Conservation (phyloP, 1,140 invertebrate species). For the Drosophila lacteicornis region DNA sequence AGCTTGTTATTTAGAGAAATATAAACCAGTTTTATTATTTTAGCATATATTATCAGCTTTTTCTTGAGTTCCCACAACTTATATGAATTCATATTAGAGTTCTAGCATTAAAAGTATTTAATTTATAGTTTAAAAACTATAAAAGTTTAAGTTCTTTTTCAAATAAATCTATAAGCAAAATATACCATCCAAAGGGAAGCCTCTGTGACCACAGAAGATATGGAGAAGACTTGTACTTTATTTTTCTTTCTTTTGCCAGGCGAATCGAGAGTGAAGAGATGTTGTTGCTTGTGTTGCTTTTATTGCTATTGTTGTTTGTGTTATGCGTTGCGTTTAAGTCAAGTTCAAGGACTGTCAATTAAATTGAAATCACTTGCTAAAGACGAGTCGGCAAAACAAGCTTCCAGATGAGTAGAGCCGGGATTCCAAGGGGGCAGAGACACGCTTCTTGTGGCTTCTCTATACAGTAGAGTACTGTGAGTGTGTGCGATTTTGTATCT, state of each 20-base stretch:
- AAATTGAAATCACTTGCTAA: constrained; percentile 84
- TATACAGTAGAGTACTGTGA: background rate
- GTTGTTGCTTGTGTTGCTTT: constrained; percentile 29
- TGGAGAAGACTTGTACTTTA: constrained; percentile 17
- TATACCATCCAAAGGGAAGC: background rate
- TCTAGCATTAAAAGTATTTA: background rate
- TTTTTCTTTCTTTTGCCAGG: background rate
- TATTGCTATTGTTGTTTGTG: constrained; percentile 53
- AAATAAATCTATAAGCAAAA: constrained; percentile 5
- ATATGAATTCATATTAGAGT: background rate
- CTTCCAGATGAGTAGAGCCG: constrained; percentile 48
- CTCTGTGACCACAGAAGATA: background rate
- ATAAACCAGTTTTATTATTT: constrained; percentile 7
- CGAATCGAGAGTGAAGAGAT: constrained; percentile 37
- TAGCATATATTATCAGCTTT: background rate
- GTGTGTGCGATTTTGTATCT: constrained; percentile 24
- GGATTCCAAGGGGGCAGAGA: constrained; percentile 19
- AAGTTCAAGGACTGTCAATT: constrained; percentile 85
- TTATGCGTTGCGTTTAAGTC: constrained; percentile 79
- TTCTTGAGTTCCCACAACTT: background rate
- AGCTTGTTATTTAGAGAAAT: background rate
- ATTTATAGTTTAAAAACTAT: background rate
- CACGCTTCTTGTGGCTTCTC: constrained; percentile 53
- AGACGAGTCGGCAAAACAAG: constrained; percentile 74
- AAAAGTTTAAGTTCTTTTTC: background rate